Evolutionary conservation across 1,140 invertebrate species (phyloP).

Genomic region (Drosophila guanche): DNA sequence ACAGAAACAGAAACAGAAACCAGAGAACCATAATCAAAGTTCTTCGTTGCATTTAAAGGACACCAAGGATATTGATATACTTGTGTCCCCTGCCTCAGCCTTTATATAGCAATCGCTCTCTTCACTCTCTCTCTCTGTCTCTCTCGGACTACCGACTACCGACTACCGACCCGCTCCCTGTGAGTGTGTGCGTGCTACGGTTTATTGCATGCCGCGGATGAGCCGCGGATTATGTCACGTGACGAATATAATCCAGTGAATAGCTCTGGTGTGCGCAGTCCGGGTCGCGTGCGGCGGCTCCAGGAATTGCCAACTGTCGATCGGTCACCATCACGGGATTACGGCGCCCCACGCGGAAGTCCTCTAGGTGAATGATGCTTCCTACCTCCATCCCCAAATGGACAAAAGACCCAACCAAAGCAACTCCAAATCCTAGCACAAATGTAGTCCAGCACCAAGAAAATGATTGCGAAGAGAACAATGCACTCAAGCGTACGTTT

Average conservation of each 20-base stretch:
- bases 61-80: neutral
- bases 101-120: neutral
- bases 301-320: constrained; percentile 92
- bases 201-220: constrained; percentile 78
- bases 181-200: constrained; percentile 20
- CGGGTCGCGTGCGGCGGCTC: constrained; percentile 84
- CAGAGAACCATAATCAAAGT: constrained; percentile 48
- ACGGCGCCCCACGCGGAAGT: constrained; percentile 87
- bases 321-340: constrained; percentile 90
- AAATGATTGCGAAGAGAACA: constrained; percentile 1
- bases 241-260: constrained; percentile 87
- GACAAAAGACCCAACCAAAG: constrained; percentile 11
- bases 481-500: constrained; percentile 37
- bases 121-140: neutral
- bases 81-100: no score
- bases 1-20: constrained; percentile 6
- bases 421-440: constrained; percentile 39
- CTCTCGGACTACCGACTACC: neutral
- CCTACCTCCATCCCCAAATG: constrained; percentile 3
- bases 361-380: constrained; percentile 84
- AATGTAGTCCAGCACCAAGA: constrained; percentile 56
- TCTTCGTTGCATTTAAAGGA: constrained; percentile 67
- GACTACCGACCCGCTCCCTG: no score
- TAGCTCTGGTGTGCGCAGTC: constrained; percentile 84
- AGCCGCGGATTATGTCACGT: constrained; percentile 88